phyloP scores from a whole-genome alignment of 2,888 invertebrate genomes.

The Peribatodes rhomboidaria region DNA sequence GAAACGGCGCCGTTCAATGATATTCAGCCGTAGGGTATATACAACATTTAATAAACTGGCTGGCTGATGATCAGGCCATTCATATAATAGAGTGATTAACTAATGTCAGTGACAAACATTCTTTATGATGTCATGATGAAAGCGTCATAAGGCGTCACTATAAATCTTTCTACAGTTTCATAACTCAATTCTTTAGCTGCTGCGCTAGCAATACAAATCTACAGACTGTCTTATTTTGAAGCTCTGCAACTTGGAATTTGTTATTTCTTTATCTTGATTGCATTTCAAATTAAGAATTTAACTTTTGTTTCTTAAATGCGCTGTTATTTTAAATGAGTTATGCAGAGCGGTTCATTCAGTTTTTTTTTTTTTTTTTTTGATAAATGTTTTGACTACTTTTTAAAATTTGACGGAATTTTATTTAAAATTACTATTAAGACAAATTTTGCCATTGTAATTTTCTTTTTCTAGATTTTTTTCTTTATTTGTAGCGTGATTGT shows the following conservation, averaged over 20 bases:
- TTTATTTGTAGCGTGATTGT: no score
- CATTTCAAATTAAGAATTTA: slow-evolving; percentile 10
- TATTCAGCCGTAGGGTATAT: no score
- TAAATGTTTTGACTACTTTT: no score
- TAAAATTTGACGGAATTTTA: no score
- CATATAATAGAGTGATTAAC: slow-evolving; percentile 10
- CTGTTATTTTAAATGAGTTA: slow-evolving; percentile 3
- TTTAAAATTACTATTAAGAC: no score
- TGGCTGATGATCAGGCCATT: no score
- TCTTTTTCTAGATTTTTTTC: no score
- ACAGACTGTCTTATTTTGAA: slow-evolving; percentile 47
- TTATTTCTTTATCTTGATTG: slow-evolving; percentile 25
- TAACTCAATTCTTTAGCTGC: slow-evolving; percentile 67
- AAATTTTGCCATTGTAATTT: no score
- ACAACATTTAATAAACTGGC: no score
- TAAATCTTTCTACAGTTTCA: slow-evolving; percentile 68
- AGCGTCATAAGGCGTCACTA: slow-evolving; percentile 62
- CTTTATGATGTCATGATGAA: slow-evolving; percentile 15
- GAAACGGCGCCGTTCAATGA: no score
- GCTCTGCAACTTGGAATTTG: slow-evolving; percentile 36
- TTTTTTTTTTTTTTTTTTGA: neutral
- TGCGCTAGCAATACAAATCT: slow-evolving; percentile 61
- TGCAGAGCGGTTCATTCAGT: neutral
- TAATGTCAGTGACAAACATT: slow-evolving; percentile 21
- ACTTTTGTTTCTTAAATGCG: slow-evolving; percentile 2